Base-by-base conservation (phyloP, 92 coral and sea anemone genomes). In the Porites rus region DNA sequence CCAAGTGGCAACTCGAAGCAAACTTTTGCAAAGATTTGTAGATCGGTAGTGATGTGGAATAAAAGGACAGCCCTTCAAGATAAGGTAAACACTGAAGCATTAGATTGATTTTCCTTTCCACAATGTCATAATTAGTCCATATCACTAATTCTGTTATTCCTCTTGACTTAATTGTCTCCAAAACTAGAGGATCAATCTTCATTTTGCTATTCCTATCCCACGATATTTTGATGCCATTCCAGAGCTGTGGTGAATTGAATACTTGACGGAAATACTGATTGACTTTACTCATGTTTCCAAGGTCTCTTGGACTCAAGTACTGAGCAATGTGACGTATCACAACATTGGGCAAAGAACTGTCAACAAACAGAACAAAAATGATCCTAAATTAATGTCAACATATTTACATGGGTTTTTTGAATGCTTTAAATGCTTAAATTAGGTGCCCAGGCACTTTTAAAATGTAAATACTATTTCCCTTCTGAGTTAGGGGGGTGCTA, bases 191-290 rank as follows among this genome's bases (percentile, higher is more conserved):
- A 28, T 52, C 84, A n/a, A 80, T 67, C 64, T 22, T 38, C 31
- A 22, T 7, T 71, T 38, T 1, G 66, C 66, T 7, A 43, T 18
- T 38, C 46, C 6, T 8, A 2, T 50, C 16, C 61, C 61, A 56
- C 6, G 7, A 53, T 14, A 75, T 13, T 7, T 10, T 51, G 74
- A 79, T 25, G 6, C 46, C 74, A 51, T 24, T 66, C 84, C 84
- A 80, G 2, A 80, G 43, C 8, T 51, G 65, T 20, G 75, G 84
- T 51, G 75, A 67, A 59, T 22, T 80, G 75, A 80, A 80, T 7
- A 80, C 13, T 52, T 53, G 8, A 38, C 75, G 65, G 24, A 80
- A 80, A 80, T 80, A 8, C 22, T 21, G 73, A n/a, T 52, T 22
- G 2, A 80, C 52, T 68, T 50, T 58, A 0, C 21, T 58, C 84